Percentiles rank a stretch among this genome's conserved stretches.
Conservation (phyloP, 2,797 vertebrate species). For the Pangasius larnaudii region DNA sequence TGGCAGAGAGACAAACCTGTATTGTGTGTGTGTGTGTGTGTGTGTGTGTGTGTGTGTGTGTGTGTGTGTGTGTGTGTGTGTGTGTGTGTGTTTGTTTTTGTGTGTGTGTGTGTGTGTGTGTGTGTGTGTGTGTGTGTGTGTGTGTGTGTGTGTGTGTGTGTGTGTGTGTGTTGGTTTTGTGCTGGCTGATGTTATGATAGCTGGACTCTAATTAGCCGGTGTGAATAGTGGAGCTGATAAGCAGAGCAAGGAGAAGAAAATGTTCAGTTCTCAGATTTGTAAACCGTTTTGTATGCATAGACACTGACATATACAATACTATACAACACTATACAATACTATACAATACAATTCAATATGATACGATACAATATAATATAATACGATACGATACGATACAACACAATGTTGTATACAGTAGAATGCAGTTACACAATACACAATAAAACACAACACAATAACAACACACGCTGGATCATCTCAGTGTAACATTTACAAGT, state of each 20-base stretch:
- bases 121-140: slow-evolving; percentile 3
- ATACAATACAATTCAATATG: not conserved
- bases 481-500: not conserved
- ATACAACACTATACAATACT: not conserved
- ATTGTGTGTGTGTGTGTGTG: not conserved
- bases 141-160: not conserved
- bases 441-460: not conserved
- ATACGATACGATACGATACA: not conserved
- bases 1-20: not conserved
- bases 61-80: too few species aligned
- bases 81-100: not conserved
- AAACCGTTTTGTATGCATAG: not conserved
- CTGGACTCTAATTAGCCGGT: not conserved
- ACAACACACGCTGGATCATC: not conserved
- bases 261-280: not conserved
- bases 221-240: not conserved
- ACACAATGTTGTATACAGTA: not conserved
- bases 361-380: not conserved
- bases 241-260: not conserved
- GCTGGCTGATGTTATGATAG: not conserved
- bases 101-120: not conserved
- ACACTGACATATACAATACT: not conserved
- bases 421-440: not conserved
- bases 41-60: not conserved
- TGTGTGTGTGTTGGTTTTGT: not conserved